phyloP scores from a whole-genome alignment of 2,113 vertebrate species.

The Heterotilapia buettikoferi region DNA sequence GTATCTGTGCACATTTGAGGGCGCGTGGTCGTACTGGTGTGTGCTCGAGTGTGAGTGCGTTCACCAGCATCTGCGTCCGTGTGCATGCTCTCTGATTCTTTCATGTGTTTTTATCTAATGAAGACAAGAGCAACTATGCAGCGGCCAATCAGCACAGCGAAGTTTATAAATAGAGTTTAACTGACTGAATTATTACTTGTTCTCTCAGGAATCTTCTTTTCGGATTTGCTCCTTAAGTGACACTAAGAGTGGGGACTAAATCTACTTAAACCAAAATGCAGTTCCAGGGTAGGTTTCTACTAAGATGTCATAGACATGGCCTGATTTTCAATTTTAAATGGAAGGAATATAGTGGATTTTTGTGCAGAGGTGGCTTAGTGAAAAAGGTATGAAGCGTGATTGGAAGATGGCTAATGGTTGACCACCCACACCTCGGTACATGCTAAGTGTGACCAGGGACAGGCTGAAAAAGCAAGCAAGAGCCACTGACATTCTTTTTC shows the following conservation, averaged over 20 bases:
- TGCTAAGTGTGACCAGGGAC: neutral
- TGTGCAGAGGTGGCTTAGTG: neutral
- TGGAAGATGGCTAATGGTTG: neutral
- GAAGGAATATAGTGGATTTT: neutral
- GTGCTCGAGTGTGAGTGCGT: neutral
- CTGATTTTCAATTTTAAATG: neutral
- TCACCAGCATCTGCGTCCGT: neutral
- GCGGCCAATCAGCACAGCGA: slow-evolving; percentile 50
- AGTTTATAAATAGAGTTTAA: slow-evolving; percentile 66
- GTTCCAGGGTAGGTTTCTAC: neutral
- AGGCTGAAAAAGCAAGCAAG: slow-evolving; percentile 12
- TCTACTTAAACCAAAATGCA: neutral
- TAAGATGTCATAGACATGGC: neutral
- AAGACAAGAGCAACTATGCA: neutral
- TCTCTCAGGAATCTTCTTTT: slow-evolving; percentile 6
- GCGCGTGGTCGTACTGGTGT: neutral
- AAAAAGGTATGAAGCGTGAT: neutral
- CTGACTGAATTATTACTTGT: slow-evolving; percentile 20
- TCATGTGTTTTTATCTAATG: slow-evolving; percentile 62
- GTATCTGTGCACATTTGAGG: neutral
- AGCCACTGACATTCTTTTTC: slow-evolving; percentile 55
- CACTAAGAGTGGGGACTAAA: neutral
- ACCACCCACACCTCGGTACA: neutral
- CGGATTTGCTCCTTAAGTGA: slow-evolving; percentile 5
- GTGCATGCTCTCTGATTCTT: slow-evolving; percentile 28